Percentiles rank a stretch among this genome's conserved stretches.
phyloP scores from a whole-genome alignment of 2,888 invertebrate genomes.

The Conistra vaccinii region DNA sequence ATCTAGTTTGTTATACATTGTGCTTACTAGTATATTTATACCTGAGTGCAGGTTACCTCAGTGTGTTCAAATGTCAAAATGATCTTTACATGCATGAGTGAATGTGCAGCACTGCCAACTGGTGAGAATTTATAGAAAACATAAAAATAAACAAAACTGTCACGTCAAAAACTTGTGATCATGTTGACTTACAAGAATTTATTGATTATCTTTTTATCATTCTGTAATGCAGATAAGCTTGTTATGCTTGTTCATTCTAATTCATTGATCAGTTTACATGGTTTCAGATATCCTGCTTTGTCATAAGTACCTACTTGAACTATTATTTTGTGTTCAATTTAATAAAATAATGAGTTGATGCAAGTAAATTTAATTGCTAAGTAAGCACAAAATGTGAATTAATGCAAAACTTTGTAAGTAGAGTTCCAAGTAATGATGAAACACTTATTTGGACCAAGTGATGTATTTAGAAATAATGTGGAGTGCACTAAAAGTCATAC shows the following conservation, averaged over 20 bases:
- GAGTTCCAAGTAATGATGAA: background rate
- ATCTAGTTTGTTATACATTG: conserved; percentile 18
- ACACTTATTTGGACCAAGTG: conserved; percentile 5
- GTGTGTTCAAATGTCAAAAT: conserved; percentile 53
- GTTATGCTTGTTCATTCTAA: conserved; percentile 20
- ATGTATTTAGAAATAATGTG: conserved; percentile 4
- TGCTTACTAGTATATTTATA: conserved; percentile 39
- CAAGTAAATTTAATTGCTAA: conserved; percentile 10
- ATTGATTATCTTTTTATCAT: conserved; percentile 55
- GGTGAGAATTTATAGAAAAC: conserved; percentile 30
- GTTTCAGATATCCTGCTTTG: conserved; percentile 25
- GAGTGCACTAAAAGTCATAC: background rate
- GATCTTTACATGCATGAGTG: conserved; percentile 43
- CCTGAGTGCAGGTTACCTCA: conserved; percentile 40
- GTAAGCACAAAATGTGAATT: conserved; percentile 9
- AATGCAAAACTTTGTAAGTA: conserved; percentile 10
- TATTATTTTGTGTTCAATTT: background rate
- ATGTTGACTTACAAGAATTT: conserved; percentile 39
- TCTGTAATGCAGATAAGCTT: conserved; percentile 38
- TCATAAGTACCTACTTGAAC: conserved; percentile 1
- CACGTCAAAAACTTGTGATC: conserved; percentile 44
- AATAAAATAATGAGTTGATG: conserved; percentile 8
- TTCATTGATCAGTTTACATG: conserved; percentile 45
- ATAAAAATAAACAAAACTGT: conserved; percentile 57
- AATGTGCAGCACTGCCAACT: conserved; percentile 45